phyloP scores from a whole-genome alignment of 2,113 vertebrate genomes.

The Heteronetta atricapilla region DNA sequence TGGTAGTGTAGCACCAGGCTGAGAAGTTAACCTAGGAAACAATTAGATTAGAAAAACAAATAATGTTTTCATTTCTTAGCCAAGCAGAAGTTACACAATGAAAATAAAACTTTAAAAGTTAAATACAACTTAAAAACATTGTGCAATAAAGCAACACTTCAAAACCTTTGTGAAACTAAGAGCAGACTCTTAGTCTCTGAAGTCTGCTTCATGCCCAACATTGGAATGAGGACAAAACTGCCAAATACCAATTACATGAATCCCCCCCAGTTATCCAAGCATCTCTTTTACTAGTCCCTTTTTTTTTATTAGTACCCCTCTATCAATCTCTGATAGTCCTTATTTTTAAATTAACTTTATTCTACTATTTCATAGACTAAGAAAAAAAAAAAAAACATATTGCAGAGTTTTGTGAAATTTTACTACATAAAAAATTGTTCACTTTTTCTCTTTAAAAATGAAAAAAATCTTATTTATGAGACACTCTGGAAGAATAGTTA shows the following conservation, averaged over 20 bases:
- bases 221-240: neutral
- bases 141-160: neutral
- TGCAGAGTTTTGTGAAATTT: neutral
- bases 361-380: neutral
- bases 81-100: neutral
- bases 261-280: neutral
- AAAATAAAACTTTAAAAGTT: neutral
- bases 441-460: neutral
- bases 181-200: neutral
- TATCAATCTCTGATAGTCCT: neutral
- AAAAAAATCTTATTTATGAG: neutral
- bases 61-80: neutral
- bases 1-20: constrained; percentile 89
- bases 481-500: neutral
- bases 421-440: neutral
- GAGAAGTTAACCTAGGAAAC: constrained; percentile 88
- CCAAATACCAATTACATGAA: neutral
- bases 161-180: neutral
- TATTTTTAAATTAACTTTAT: neutral
- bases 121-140: neutral
- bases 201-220: neutral
- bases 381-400: neutral
- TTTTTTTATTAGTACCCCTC: neutral
- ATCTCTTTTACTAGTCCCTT: neutral
- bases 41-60: constrained; percentile 55